These are phyloP conservation scores for Calyptommatus sinebrachiatus DNA, from an alignment of 2,113 vertebrate species.

Conservation along the genomic window DNA sequence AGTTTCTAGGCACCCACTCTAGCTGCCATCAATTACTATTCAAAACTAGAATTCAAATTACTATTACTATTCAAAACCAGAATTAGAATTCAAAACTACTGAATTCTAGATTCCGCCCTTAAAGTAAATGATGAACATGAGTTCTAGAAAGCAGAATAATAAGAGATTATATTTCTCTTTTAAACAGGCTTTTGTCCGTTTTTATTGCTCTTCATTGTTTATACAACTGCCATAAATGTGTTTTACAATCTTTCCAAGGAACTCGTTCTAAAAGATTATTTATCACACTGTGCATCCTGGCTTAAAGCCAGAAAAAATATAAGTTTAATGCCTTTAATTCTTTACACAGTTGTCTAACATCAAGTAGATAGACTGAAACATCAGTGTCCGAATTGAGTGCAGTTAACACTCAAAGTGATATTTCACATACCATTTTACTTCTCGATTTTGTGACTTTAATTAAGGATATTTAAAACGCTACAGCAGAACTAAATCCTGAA, in stretches of 20 bases:
- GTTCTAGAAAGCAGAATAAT: background rate
- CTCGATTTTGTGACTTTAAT: constrained; percentile 49
- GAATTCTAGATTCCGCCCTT: constrained; percentile 7
- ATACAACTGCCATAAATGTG: constrained; percentile 54
- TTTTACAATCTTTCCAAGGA: constrained; percentile 60
- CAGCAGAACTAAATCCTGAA: constrained; percentile 44
- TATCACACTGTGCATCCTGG: constrained; percentile 56
- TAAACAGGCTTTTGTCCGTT: constrained; percentile 45
- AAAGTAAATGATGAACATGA: constrained; percentile 38
- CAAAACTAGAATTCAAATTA: no score
- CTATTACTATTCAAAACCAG: no score
- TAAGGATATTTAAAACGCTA: constrained; percentile 42
- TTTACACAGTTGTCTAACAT: constrained; percentile 58
- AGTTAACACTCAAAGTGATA: constrained; percentile 49
- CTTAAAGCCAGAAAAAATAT: constrained; percentile 62
- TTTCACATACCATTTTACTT: constrained; percentile 55
- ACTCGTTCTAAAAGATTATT: constrained; percentile 59
- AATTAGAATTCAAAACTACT: no score
- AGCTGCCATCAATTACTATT: no score
- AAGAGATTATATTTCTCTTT: constrained; percentile 34
- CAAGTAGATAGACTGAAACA: constrained; percentile 66
- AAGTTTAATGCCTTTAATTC: constrained; percentile 69
- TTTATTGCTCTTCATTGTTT: constrained; percentile 60
- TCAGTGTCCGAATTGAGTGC: constrained; percentile 53
- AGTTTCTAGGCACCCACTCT: no score